Percentiles rank a stretch among this genome's conserved stretches.
phyloP scores from a whole-genome alignment of 2,113 vertebrate species.

The Poicephalus meyeri region DNA sequence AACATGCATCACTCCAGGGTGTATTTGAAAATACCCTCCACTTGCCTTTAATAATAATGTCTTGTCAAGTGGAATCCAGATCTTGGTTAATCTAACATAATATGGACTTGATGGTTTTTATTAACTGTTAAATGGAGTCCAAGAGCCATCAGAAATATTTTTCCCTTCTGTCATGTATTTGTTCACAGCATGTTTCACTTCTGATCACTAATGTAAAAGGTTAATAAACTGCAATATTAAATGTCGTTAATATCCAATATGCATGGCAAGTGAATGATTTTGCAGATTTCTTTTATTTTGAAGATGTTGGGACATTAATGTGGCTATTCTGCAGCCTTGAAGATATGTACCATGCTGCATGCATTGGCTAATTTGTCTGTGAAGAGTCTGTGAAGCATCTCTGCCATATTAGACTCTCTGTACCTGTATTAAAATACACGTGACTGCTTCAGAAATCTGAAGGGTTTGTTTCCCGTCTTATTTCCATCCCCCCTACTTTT shows the following conservation, averaged over 20 bases:
- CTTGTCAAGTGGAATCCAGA: conserved; percentile 81
- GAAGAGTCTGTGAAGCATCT: conserved; percentile 49
- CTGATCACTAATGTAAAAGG: conserved; percentile 76
- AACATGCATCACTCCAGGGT: conserved; percentile 80
- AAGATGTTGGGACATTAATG: conserved; percentile 35
- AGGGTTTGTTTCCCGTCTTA: background rate
- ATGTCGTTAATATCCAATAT: conserved; percentile 72
- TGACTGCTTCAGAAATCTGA: conserved; percentile 20
- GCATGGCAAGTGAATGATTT: conserved; percentile 61
- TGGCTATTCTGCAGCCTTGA: conserved; percentile 45
- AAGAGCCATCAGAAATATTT: conserved; percentile 68
- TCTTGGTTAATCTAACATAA: conserved; percentile 80
- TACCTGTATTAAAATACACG: conserved; percentile 41
- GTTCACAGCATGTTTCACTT: conserved; percentile 67
- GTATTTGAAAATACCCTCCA: conserved; percentile 82
- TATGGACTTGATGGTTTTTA: conserved; percentile 79
- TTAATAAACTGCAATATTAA: conserved; percentile 73
- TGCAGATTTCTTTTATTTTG: conserved; percentile 65
- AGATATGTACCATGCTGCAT: conserved; percentile 1
- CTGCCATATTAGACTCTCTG: conserved; percentile 16
- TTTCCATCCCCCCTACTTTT: background rate
- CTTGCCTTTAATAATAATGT: conserved; percentile 86
- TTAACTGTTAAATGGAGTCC: conserved; percentile 78
- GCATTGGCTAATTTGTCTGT: conserved; percentile 20
- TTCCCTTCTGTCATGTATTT: conserved; percentile 64